Base-by-base conservation (phyloP, 1,140 invertebrate species). In the Temnothorax nylanderi region DNA sequence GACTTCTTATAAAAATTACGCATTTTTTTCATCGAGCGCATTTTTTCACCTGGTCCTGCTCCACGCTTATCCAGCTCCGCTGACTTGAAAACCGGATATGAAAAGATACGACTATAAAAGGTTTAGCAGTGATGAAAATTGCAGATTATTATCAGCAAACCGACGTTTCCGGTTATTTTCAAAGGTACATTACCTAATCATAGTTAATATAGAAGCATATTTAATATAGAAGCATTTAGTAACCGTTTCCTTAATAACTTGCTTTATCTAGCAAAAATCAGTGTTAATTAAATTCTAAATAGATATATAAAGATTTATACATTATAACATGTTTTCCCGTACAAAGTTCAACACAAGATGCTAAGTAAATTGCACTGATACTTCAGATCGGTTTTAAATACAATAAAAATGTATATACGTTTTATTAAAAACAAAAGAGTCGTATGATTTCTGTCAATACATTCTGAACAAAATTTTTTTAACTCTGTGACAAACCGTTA, bases 281-380 rank as follows among this genome's bases (percentile, higher is more conserved):
- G 34, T 80, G 32, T 54, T 69, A 80, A 80, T 80, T 69, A 69
- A 69, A 80, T 69, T 80, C 64, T 69, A n/a, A 34, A 78, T 34
- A 65, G 13, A 76, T 41, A 44, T 44, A 11, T 11, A 44, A 41
- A 58, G 18, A 58, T 26, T 56, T 8, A 34, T 58, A 56, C 21
- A n/a, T 41, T 11, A 41, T 37, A 56, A 41, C 7, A 3, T 8
- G 18, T 32, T 34, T 16, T 3, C 0, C 0, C n/a, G 6, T 56
- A 41, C 41, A 56, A 74, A 37, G 21, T 51, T 21, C 49, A 54
- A 11, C 18, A 16, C 2, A 41, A 2, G 11, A 41, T 26, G 34
- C 10, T 54, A 74, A 74, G 37, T 74, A 74, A 72, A 72, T 37
- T 74, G 3, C 10, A 56, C 10, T 56, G 10, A 18, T 18, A 26